phyloP scores from a whole-genome alignment of 2,113 vertebrate species.

The Albula goreensis region DNA sequence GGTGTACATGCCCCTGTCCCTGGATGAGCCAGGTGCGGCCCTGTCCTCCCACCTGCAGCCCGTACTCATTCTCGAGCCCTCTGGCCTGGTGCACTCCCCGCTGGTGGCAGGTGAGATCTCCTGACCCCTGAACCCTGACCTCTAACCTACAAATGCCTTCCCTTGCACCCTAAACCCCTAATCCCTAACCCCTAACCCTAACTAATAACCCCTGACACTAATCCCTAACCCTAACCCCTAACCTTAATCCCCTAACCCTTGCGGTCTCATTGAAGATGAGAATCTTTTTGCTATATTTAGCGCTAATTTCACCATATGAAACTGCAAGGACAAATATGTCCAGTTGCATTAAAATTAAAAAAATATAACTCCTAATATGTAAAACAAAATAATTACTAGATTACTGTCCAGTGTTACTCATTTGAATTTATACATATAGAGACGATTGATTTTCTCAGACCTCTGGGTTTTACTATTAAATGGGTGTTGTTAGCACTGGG shows the following conservation, averaged over 20 bases:
- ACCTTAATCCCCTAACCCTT: not conserved
- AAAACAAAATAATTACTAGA: too few relatives aligned
- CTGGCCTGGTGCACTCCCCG: conserved; percentile 72
- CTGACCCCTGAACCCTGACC: not conserved
- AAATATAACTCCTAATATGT: too few relatives aligned
- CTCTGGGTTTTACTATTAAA: not conserved
- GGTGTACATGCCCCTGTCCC: conserved; percentile 77
- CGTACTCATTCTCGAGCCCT: conserved; percentile 85
- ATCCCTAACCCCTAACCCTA: not conserved
- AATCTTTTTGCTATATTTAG: too few relatives aligned
- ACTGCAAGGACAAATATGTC: too few relatives aligned
- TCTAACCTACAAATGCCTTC: too few relatives aligned
- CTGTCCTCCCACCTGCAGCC: conserved; percentile 81
- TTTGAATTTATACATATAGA: not conserved
- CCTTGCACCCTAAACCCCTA: not conserved
- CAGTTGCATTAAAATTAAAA: too few relatives aligned
- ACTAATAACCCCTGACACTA: too few relatives aligned
- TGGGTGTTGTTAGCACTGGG: not conserved
- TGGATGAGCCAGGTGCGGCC: conserved; percentile 78
- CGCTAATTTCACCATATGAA: too few relatives aligned
- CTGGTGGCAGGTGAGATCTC: conserved; percentile 78
- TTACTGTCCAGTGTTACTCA: too few relatives aligned
- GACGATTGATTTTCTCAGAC: not conserved
- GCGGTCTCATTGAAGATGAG: not conserved
- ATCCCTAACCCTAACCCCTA: not conserved